These are phyloP conservation scores for Scaeva pyrastri DNA, from an alignment of 2,888 invertebrate genomes.

Conservation along the genomic window DNA sequence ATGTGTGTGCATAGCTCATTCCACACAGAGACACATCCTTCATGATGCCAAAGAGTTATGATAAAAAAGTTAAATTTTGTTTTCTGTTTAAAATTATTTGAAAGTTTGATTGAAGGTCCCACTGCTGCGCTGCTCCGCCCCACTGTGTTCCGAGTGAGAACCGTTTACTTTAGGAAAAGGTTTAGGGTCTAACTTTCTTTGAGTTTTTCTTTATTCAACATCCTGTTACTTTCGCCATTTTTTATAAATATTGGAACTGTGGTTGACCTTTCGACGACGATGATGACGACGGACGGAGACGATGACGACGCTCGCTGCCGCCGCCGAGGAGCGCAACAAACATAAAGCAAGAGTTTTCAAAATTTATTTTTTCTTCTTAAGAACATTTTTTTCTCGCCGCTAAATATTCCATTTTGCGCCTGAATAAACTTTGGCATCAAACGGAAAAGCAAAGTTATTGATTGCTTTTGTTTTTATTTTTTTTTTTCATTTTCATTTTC, in stretches of 20 bases:
- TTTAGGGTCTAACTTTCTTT: constrained; percentile 2
- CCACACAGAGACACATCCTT: constrained; percentile 9
- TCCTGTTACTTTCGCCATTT: not conserved
- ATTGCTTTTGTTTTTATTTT: constrained; percentile 52
- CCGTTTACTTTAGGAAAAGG: constrained; percentile 28
- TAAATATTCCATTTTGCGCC: constrained; percentile 73
- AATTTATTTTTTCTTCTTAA: constrained; percentile 18
- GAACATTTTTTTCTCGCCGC: constrained; percentile 41
- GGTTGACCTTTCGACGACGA: constrained; percentile 50
- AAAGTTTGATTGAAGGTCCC: constrained; percentile 46
- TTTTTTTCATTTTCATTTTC: constrained; percentile 18
- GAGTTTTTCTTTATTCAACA: not conserved
- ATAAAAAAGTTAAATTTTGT: constrained; percentile 47
- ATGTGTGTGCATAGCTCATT: not conserved
- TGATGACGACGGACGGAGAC: too few species aligned
- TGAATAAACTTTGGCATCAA: constrained; percentile 64
- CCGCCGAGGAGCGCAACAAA: constrained; percentile 8
- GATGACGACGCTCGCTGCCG: too few species aligned
- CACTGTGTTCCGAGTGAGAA: not conserved
- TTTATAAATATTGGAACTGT: constrained; percentile 30
- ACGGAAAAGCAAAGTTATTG: constrained; percentile 60
- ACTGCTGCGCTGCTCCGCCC: too few species aligned
- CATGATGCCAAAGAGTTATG: constrained; percentile 34
- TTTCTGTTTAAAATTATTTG: constrained; percentile 50
- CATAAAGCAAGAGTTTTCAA: constrained; percentile 53